phyloP scores from a whole-genome alignment of 2,797 vertebrate species.

The Distichodus sexfasciatus region DNA sequence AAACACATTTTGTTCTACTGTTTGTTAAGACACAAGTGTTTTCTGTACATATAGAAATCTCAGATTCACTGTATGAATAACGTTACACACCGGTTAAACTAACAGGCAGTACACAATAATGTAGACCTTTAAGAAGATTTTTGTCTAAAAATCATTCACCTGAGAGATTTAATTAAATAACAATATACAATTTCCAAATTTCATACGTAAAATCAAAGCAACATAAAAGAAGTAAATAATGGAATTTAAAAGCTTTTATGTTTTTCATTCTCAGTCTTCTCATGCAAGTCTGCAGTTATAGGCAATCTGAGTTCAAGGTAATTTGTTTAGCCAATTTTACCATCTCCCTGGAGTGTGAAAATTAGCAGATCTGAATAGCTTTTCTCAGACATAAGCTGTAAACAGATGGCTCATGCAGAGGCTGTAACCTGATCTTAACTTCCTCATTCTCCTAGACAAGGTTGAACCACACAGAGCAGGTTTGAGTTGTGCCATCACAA shows the following conservation, averaged over 20 bases:
- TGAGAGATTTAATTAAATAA: no score
- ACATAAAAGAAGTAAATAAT: not conserved
- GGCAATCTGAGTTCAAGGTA: not conserved
- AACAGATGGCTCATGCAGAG: not conserved
- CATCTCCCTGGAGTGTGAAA: not conserved
- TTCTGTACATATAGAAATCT: slow-evolving; percentile 60
- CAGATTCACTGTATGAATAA: slow-evolving; percentile 61
- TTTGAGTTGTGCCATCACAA: slow-evolving; percentile 31
- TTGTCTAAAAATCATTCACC: slow-evolving; percentile 28
- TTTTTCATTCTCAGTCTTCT: not conserved
- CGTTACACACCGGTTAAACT: slow-evolving; percentile 47
- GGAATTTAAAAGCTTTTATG: not conserved
- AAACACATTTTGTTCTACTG: not conserved
- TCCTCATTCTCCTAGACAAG: slow-evolving; percentile 48
- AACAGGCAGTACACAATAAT: slow-evolving; percentile 66
- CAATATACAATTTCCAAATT: no score
- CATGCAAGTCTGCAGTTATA: no score
- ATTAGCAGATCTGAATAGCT: not conserved
- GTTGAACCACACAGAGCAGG: slow-evolving; percentile 19
- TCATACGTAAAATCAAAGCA: no score
- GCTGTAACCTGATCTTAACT: slow-evolving; percentile 49
- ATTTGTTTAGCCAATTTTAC: not conserved
- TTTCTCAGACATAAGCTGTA: not conserved
- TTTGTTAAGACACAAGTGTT: slow-evolving; percentile 56
- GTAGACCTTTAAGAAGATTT: slow-evolving; percentile 63